These are phyloP conservation scores for Tetrax tetrax DNA, from an alignment of 2,113 vertebrate genomes.

Conservation along the genomic window DNA sequence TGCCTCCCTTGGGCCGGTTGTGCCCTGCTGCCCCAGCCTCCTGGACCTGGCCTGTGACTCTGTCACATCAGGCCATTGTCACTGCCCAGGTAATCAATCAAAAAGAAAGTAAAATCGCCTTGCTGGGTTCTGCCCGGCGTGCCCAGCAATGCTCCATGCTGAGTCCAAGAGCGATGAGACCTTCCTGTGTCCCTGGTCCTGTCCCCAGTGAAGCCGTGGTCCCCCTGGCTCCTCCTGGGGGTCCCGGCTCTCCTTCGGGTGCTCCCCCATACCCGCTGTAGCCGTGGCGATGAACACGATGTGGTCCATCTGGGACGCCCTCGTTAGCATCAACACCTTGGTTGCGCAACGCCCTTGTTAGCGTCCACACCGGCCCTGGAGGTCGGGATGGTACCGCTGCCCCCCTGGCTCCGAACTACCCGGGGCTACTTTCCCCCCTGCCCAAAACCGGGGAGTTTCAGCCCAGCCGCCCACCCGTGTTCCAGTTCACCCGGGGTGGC, in stretches of 20 bases:
- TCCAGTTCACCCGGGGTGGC: neutral
- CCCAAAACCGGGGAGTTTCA: no score
- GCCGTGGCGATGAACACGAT: neutral
- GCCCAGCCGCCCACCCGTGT: neutral
- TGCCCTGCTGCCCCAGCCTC: neutral
- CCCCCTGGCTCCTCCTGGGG: neutral
- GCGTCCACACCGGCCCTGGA: neutral
- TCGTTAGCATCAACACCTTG: neutral
- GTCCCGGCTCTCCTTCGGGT: neutral
- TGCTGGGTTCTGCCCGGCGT: neutral
- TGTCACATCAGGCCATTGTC: rapidly evolving
- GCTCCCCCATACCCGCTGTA: neutral
- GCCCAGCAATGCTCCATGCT: rapidly evolving
- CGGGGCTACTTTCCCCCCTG: neutral
- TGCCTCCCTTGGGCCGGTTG: neutral
- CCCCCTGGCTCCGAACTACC: neutral
- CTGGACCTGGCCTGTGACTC: rapidly evolving
- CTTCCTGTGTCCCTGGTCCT: no score
- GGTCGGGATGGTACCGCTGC: neutral
- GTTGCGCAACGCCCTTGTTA: rapidly evolving
- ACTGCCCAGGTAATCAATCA: neutral
- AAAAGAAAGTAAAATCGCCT: neutral
- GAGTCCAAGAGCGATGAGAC: neutral
- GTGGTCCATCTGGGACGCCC: rapidly evolving
- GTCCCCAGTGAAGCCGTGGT: rapidly evolving